Base-by-base conservation (phyloP, 2,888 invertebrate genomes). In the Tribolium freemani region DNA sequence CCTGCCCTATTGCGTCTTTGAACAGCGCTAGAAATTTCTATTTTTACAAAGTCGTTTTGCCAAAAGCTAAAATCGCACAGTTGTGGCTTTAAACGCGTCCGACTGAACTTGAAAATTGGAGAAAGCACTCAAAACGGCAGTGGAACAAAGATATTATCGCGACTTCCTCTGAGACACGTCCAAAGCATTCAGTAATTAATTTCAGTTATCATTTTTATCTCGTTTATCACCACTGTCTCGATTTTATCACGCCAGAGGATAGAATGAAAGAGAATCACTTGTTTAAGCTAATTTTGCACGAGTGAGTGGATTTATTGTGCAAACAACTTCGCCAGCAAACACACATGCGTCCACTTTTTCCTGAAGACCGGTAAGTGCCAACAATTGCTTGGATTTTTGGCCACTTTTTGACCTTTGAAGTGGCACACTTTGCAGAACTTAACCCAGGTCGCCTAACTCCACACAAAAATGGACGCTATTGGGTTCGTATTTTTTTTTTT, bases 381-480 rank as follows among this genome's bases (percentile, higher is more conserved):
- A 38, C n/a, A 38, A 8, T 38, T 38, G 8, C 8, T 38, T n/a
- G n/a, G 9, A 8, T 38, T 38, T 38, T 38, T 38, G 3, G n/a
- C 6, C 8, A 31, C 51, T 13, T 26, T 11, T 10, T 46, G 48
- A 46, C 31, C 45, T 38, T 48, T 46, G 13, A 3, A n/a, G 13
- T 10, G 48, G 10, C 48, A 11, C 4, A n/a, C 10, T 20, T n/a
- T 38, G 38, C 38, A 38, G 38, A 38, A 38, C 8, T 38, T 0
- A 38, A 38, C 38, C 38, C n/a, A 6, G 38, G 6, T 38, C 38
- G n/a, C 38, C n/a, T 26, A 26, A 26, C 3, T 26, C 13, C 13
- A 16, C 45, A 13, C 3, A 50, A 21, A 53, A 31, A 64, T 64
- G 64, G 64, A 64, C 16, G 31, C 64, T n/a, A 46, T 64, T 30